Conservation (phyloP, 2,113 vertebrate genomes). For the Plectropomus leopardus region DNA sequence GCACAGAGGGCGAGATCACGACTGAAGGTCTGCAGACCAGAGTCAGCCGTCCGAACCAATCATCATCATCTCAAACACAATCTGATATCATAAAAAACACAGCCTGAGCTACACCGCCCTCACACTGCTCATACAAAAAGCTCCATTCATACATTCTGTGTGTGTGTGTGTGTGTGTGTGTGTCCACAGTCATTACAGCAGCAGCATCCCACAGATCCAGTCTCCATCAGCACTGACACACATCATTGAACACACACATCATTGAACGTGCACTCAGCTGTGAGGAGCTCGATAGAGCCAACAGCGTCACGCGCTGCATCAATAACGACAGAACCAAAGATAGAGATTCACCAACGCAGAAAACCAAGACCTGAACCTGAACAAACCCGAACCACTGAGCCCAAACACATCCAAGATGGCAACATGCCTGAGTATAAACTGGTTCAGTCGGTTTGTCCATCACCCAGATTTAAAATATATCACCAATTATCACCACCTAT, state of each 20-base stretch:
- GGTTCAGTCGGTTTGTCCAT: no score
- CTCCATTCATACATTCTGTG: neutral
- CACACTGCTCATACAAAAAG: neutral
- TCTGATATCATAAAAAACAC: neutral
- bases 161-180: neutral
- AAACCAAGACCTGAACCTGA: no score
- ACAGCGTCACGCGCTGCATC: constrained; percentile 34
- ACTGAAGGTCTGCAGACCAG: neutral
- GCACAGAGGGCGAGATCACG: neutral
- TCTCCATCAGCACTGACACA: constrained; percentile 44
- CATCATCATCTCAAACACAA: neutral
- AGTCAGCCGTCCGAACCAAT: constrained; percentile 2
- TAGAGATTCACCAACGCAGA: constrained; percentile 1
- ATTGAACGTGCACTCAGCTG: constrained; percentile 31
- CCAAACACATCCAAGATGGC: neutral
- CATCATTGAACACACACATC: constrained; percentile 33
- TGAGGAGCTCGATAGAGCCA: constrained; percentile 31
- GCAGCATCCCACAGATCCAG: constrained; percentile 20
- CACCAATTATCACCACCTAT: no score
- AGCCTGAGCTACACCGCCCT: neutral
- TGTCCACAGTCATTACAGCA: neutral
- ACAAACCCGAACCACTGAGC: neutral
- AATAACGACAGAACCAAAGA: neutral
- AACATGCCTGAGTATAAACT: neutral
- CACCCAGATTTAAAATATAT: no score